Conservation (phyloP, 2,888 invertebrate genomes). For the Drosophila incognita region DNA sequence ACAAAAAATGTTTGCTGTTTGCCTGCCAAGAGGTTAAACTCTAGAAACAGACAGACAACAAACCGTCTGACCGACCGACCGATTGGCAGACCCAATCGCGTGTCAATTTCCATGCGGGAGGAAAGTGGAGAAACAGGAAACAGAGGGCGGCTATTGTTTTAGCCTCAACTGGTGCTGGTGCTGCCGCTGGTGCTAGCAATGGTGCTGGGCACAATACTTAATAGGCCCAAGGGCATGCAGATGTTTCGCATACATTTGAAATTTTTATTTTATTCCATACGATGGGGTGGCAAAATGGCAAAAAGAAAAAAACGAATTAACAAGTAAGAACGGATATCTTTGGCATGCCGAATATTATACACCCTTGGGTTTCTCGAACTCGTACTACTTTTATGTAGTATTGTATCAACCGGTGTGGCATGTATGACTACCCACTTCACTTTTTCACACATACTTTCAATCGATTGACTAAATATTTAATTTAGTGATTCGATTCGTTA, state of each 20-base stretch:
- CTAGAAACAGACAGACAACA: constrained; percentile 51
- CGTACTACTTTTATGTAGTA: too few species aligned
- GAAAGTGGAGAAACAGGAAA: not conserved
- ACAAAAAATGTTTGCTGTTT: constrained; percentile 50
- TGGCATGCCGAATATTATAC: not conserved
- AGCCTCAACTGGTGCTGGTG: constrained; percentile 29
- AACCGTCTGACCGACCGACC: constrained; percentile 6
- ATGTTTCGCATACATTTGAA: constrained; percentile 56
- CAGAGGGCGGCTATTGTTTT: constrained; percentile 39
- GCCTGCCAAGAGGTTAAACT: constrained; percentile 75
- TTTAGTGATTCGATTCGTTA: not conserved
- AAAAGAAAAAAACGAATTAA: constrained; percentile 13
- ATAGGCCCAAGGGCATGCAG: constrained; percentile 72
- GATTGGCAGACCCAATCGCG: constrained; percentile 30
- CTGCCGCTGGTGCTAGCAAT: not conserved
- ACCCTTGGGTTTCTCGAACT: not conserved
- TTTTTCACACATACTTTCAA: too few species aligned
- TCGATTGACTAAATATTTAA: not conserved
- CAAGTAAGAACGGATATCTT: not conserved
- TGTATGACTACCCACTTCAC: not conserved
- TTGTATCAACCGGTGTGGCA: not conserved
- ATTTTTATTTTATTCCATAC: constrained; percentile 51
- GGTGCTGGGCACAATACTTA: constrained; percentile 45
- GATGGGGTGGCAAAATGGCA: constrained; percentile 41
- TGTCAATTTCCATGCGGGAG: constrained; percentile 40